Base-by-base conservation (phyloP, 2,113 vertebrate genomes). In the Misgurnus mizolepis region DNA sequence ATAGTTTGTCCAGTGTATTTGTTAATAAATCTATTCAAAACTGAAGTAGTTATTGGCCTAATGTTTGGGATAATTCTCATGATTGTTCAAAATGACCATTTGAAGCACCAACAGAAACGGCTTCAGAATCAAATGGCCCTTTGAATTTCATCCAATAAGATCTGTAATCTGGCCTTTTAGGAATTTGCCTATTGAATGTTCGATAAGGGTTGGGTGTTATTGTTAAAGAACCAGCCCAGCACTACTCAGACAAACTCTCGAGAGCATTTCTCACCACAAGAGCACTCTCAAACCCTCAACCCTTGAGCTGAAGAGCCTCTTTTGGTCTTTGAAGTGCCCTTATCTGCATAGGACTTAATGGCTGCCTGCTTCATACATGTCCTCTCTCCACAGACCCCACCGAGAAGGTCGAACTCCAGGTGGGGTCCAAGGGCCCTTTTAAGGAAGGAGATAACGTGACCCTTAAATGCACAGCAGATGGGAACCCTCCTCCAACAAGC, bases 401-500 rank as follows among this genome's bases (percentile, higher is more conserved):
- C 49, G 97, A 98, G 89, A 94, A 95, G 87, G 92, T 98, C 86
- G 90, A 82, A 79, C 95, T 98, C 75, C 85, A 93, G 88, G 93
- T 97, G 73, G 76, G 90, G 60, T 79, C 91, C 83, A 91, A 91
- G 79, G 92, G 85, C 7, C 91, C 90, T 47, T 88, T 96, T 67
- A 94, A 94, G 82, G 97, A 99, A 91, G 97, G 97, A 1, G 95
- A 94, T 88, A 95, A 95, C 81, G 88, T 99, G 87, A 98, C 95
- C 85, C 91, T 98, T 69, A 95, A 93, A 85, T 99, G 97, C 88
- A 90, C 89, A 49, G 97, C 96, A 73, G 97, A 98, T 50, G 97
- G 97, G 55, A 98, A 98, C 86, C 97, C 97, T 4, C 91, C 95
- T 85, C 97, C 97, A 0, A 90, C 94, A 80, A 94, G 94, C 88